phyloP scores from a whole-genome alignment of 2,113 vertebrate genomes.

The Nothoprocta perdicaria region DNA sequence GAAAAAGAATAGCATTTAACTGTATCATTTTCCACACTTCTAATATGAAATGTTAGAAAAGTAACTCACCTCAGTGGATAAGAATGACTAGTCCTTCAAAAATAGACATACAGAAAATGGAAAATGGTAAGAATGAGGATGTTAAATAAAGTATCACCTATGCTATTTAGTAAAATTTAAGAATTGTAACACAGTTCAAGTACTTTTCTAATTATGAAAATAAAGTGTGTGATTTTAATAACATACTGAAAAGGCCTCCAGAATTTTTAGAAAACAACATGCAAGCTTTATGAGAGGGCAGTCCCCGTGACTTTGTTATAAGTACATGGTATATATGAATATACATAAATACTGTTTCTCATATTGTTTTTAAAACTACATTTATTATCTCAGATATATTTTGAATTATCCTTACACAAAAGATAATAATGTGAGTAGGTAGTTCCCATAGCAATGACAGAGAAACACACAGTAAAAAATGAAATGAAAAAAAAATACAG shows the following conservation, averaged over 20 bases:
- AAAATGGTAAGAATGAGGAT: background rate
- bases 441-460: background rate
- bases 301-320: background rate
- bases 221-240: background rate
- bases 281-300: background rate
- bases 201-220: conserved; percentile 10
- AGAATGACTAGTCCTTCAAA: conserved; percentile 36
- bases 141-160: background rate
- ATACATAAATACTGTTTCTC: background rate
- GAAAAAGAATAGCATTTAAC: conserved; percentile 41
- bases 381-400: conserved; percentile 12
- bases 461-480: background rate
- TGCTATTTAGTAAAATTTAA: background rate
- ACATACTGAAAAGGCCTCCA: background rate
- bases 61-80: background rate
- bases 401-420: background rate
- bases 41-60: conserved; percentile 31
- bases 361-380: background rate
- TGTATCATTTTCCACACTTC: background rate
- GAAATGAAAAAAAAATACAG: background rate
- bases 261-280: background rate
- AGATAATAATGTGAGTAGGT: background rate
- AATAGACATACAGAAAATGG: conserved; percentile 17
- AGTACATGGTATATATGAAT: background rate
- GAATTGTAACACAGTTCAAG: background rate